These are phyloP conservation scores for Drosophila parthenogenetica DNA, from an alignment of 2,888 invertebrate genomes.

Conservation along the genomic window DNA sequence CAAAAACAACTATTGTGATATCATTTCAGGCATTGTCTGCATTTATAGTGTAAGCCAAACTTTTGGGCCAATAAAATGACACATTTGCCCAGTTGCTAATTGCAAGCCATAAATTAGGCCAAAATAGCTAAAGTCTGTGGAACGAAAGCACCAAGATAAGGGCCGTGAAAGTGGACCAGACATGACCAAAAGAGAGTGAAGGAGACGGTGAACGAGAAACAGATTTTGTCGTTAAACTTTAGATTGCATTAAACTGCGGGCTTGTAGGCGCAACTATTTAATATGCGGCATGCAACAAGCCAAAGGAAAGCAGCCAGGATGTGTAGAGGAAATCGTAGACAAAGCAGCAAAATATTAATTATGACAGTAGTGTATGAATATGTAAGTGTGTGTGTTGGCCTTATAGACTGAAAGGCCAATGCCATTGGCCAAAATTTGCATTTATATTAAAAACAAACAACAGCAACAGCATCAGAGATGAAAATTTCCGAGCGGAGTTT, in stretches of 20 bases:
- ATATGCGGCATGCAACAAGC: slow-evolving; percentile 68
- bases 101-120: slow-evolving; percentile 73
- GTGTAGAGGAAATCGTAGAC: slow-evolving; percentile 59
- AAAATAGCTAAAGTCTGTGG: slow-evolving; percentile 30
- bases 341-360: slow-evolving; percentile 76
- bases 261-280: slow-evolving; percentile 61
- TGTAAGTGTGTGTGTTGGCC: slow-evolving; percentile 28
- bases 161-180: not conserved
- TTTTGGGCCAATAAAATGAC: slow-evolving; percentile 62
- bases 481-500: slow-evolving; percentile 16
- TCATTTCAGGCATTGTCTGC: slow-evolving; percentile 39
- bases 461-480: slow-evolving; percentile 44
- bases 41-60: slow-evolving; percentile 43
- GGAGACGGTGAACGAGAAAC: not conserved
- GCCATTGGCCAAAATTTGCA: slow-evolving; percentile 78
- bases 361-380: slow-evolving; percentile 59
- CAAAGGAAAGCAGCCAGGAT: slow-evolving; percentile 38
- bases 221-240: slow-evolving; percentile 56
- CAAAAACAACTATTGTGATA: slow-evolving; percentile 34
- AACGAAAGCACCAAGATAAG: slow-evolving; percentile 36
- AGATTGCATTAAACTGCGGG: slow-evolving; percentile 65
- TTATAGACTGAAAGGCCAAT: slow-evolving; percentile 42
- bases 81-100: slow-evolving; percentile 74
- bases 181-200: not conserved
- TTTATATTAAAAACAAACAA: slow-evolving; percentile 81